Evolutionary conservation across 2,797 vertebrate species (phyloP), one percentile per base, ranked within the genome.

Genomic region (Fistularia tabacaria): DNA sequence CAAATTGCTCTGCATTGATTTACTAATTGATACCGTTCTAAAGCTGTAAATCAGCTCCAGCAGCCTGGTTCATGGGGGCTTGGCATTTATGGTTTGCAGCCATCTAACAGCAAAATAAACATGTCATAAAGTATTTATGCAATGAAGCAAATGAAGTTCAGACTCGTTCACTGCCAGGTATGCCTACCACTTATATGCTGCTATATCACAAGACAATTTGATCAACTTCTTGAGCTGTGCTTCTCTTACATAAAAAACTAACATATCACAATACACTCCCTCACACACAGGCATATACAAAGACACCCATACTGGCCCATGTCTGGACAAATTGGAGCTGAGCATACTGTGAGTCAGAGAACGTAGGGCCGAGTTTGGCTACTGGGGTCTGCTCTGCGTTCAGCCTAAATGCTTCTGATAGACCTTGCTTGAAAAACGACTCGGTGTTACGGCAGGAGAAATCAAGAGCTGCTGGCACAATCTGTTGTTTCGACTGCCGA

Each of bases 311-410:
- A 63, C 62, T 63, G 75, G 73, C 49, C 66, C 63, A 3, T 61
- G 77, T 85, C 73, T 73, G 72, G 71, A 83, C 83, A 85, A 84
- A 86, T 85, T 87, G 87, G 66, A 83, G 59, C 66, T 54, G 76
- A 83, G 72, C 36, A 14, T 47, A 51, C 54, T 62, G 61, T 77
- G 81, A 83, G 81, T 83, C 79, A 80, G 59, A 72, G 62, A 63
- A 70, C 70, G 70, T 63, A 57, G 70, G 45, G 61, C 64, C 48
- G 49, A 62, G 65, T 49, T 10, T 62, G 73, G 78, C 83, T 81
- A 76, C 77, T 42, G 62, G 59, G 78, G 74, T 77, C 85, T 87
- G 84, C 74, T 81, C 79, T 85, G 73, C 76, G 45, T 87, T 82
- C 69, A 70, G 62, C 49, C 64, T 87, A 88, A 88, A 80, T 1